phyloP scores from a whole-genome alignment of 1,140 invertebrate species.

The Conus betulinus region DNA sequence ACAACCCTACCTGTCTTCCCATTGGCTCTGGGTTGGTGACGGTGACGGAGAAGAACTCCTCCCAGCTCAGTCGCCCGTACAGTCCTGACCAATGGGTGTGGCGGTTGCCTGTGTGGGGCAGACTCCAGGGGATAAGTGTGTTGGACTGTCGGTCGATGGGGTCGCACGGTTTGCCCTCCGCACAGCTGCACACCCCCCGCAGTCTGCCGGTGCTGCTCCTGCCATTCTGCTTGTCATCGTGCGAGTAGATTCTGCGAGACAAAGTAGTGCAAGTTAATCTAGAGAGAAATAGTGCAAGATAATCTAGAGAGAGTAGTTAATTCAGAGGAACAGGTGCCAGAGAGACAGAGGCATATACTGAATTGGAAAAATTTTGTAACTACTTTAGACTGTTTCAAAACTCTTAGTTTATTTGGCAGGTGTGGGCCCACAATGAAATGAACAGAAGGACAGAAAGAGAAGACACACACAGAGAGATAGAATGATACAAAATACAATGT shows the following conservation, averaged over 20 bases:
- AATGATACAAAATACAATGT: too few species aligned
- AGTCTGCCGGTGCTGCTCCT: constrained; percentile 79
- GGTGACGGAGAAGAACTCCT: constrained; percentile 90
- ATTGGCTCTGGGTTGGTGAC: constrained; percentile 90
- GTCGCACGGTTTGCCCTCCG: constrained; percentile 81
- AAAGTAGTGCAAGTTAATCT: too few species aligned
- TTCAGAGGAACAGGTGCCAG: too few species aligned
- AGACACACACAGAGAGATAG: too few species aligned
- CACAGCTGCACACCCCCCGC: constrained; percentile 88
- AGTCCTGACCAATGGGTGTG: constrained; percentile 90
- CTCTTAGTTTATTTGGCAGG: too few species aligned
- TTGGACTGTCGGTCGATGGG: constrained; percentile 87
- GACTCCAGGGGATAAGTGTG: constrained; percentile 92
- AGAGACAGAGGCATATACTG: too few species aligned
- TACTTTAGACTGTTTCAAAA: too few species aligned
- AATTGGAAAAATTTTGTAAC: too few species aligned
- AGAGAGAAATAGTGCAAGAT: too few species aligned
- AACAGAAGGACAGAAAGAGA: too few species aligned
- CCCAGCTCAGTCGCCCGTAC: constrained; percentile 88
- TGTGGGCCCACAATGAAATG: too few species aligned
- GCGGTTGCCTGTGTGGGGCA: constrained; percentile 90
- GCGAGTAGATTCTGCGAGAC: constrained; percentile 79
- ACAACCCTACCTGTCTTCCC: constrained; percentile 85
- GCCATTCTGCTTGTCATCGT: constrained; percentile 85
- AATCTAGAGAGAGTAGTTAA: too few species aligned